Evolutionary conservation across 64 coral and sea anemone species (phyloP), one percentile per base, ranked within the genome.

Genomic region (Acropora tenuis): DNA sequence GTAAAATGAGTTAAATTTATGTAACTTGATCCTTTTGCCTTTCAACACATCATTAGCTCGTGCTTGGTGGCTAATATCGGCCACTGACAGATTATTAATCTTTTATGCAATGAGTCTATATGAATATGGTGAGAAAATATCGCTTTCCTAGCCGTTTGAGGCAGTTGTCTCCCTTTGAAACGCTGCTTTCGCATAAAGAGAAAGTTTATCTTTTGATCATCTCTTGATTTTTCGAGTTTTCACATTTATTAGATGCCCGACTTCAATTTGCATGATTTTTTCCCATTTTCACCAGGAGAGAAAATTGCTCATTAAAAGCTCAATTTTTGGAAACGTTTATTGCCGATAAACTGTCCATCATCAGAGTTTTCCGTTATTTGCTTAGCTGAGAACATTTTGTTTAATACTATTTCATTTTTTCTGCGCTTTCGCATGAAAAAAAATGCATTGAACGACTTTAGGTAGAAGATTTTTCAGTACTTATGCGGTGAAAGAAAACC

Each of bases 271-370:
- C 17, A 20, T 61, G 12, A 43, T 41, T 20, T 20, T 61, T 63
- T 57, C 79, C 19, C 16, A 49, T 30, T 43, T 69, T 85, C 45
- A 72, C 82, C 17, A 66, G 82, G 69, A 85, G 61, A 69, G 65
- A 85, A 85, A 85, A 85, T 85, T 85, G 18, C 18, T 85, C 59
- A 85, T 85, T 69, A 71, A 85, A 71, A 85, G 47, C 61, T 72
- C 44, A 71, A 85, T 85, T 85, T 85, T 43, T 44, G 48, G 42
- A 69, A 71, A 69, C n/a, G 82, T 85, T 30, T 85, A 85, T 85
- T 85, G 68, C 44, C 16, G 10, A 41, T 40, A 46, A 85, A 48
- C 61, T 71, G 82, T 85, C 82, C 7, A 85, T 85, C 61, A 85
- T 30, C 6, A 12, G 4, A 1, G 61, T 45, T 49, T 49, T 72